Evolutionary conservation across 2,797 vertebrate species (phyloP).

Genomic region (Mormyrus hasselquistii): DNA sequence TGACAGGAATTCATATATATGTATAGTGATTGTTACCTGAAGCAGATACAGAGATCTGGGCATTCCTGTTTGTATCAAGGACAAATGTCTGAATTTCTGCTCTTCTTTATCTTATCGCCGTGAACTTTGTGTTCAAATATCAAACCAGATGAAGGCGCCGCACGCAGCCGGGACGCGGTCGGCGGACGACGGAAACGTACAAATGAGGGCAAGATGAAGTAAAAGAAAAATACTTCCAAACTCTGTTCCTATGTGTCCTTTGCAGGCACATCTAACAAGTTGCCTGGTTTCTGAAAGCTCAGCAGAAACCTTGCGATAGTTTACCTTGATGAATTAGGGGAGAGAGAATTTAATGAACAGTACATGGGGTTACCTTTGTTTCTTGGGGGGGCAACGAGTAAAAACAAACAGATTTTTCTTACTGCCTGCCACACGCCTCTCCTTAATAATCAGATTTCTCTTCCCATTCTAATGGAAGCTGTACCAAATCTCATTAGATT

Average conservation of each 20-base stretch:
- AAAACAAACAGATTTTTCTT: slow-evolving; percentile 95
- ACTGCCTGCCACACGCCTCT: slow-evolving; percentile 94
- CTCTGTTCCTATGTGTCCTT: slow-evolving; percentile 71
- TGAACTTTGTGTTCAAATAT: slow-evolving; percentile 50
- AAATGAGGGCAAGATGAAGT: slow-evolving; percentile 42
- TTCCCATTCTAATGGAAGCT: slow-evolving; percentile 74
- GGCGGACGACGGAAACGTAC: background rate
- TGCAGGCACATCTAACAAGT: slow-evolving; percentile 81
- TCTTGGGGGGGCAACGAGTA: slow-evolving; percentile 85
- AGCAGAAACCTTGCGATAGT: slow-evolving; percentile 83
- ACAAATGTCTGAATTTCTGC: slow-evolving; percentile 54
- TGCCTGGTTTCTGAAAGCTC: slow-evolving; percentile 81
- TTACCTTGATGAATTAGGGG: slow-evolving; percentile 89
- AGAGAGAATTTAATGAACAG: slow-evolving; percentile 91
- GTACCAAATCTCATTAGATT: slow-evolving; percentile 93
- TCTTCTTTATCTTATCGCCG: slow-evolving; percentile 57
- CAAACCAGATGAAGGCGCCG: background rate
- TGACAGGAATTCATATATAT: background rate
- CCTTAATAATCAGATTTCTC: slow-evolving; percentile 90
- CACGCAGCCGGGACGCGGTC: background rate
- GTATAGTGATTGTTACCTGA: background rate
- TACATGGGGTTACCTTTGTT: slow-evolving; percentile 90
- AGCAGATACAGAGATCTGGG: background rate
- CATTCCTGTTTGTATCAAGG: background rate
- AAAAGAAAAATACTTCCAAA: slow-evolving; percentile 54